Base-by-base conservation (phyloP, 2,888 invertebrate species). In the Drosophila atripex region DNA sequence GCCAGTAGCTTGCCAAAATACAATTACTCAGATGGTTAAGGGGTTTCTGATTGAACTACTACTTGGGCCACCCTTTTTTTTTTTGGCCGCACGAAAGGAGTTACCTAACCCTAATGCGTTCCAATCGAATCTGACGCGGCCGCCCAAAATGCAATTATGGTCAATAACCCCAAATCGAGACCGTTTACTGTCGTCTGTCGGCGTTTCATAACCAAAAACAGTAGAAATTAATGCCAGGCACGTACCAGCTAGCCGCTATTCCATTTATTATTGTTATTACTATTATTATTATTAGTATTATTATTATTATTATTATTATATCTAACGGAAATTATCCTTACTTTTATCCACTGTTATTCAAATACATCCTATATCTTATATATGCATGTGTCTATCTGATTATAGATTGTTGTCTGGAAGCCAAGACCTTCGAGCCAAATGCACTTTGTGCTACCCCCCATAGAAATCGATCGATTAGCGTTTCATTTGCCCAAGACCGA, bases 141-240 rank as follows among this genome's bases (percentile, higher is more conserved):
- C 38, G 6, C 39, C 25, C 41, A 58, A 61, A 68, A 58, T 54
- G 85, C 76, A 71, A 80, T 86, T 82, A 82, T 86, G 82, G 87
- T 82, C 82, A 86, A 82, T 86, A 82, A 86, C 85, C 87, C 87
- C 87, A 86, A 78, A 76, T 61, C 59, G 54, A 68, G 69, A 65
- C 43, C 35, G 55, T 63, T 78, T 68, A 77, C 74, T 77, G 45
- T 57, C 54, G 12, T 39, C 51, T 28, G 41, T 38, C 21, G 47
- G 28, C 65, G 66, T 80, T 74, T 78, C 86, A 83, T 73, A 77
- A 86, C 60, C 55, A 39, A 53, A 60, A 54, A 35, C 4, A 23
- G 38, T 25, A 16, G 28, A 53, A 72, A 84, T 84, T 71, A 74
- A 84, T 84, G 73, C 80, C 14, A 28, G 53, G 38, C 82, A 82